Percentiles rank a stretch among this genome's conserved stretches.
phyloP scores from a whole-genome alignment of 92 coral and sea anemone species.

The Umimayanthus kanabou region DNA sequence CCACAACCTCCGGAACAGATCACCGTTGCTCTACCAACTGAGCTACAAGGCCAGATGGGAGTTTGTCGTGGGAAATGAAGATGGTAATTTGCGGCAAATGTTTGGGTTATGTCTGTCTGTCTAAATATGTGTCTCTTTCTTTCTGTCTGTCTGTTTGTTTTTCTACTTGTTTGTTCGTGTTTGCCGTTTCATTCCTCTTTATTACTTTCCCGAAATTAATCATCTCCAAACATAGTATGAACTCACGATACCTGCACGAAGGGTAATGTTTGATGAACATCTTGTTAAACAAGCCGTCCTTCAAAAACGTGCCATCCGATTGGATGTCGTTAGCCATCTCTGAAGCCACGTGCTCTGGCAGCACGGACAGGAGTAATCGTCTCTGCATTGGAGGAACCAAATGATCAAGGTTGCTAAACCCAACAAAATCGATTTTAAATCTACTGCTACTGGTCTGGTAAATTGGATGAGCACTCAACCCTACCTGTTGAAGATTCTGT shows the following conservation, averaged over 20 bases:
- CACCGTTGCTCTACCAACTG: no score
- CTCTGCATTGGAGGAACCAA: conserved; percentile 49
- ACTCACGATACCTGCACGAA: conserved; percentile 75
- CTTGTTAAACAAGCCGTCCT: conserved; percentile 82
- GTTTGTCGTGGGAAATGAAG: no score
- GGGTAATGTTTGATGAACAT: conserved; percentile 77
- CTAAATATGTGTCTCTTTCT: background rate
- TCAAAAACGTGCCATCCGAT: conserved; percentile 70
- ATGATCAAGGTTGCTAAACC: background rate
- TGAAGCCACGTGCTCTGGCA: conserved; percentile 89
- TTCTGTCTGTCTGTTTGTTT: background rate
- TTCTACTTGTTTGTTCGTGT: background rate
- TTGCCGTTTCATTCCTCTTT: background rate
- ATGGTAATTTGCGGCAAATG: no score
- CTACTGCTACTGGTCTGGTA: background rate
- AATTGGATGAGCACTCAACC: background rate
- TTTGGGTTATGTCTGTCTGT: background rate
- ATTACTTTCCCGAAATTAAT: background rate
- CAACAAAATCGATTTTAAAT: no score
- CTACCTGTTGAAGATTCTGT: conserved; percentile 92
- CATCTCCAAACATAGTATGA: background rate
- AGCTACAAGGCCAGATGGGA: no score
- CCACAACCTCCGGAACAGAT: no score
- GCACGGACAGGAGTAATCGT: conserved; percentile 87
- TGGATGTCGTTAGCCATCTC: conserved; percentile 81